Conservation (phyloP, 2,888 invertebrate species). For the Eumacrocentrus americanus region DNA sequence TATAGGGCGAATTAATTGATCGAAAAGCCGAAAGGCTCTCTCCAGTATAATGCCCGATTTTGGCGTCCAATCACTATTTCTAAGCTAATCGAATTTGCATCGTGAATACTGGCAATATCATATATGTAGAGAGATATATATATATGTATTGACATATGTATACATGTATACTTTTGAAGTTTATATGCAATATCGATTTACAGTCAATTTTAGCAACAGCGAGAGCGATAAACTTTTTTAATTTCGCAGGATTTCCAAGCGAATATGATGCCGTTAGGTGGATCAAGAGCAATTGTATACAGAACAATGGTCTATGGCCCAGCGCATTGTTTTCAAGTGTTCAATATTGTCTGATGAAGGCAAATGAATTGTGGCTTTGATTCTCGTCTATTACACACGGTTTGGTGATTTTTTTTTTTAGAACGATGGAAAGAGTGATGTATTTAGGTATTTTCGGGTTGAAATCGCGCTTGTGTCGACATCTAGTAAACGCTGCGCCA, state of each 20-base stretch:
- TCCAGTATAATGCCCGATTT: conserved; percentile 28
- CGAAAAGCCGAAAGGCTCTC: conserved; percentile 24
- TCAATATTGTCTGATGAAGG: background rate
- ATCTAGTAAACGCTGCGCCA: too few species aligned
- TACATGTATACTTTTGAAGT: conserved; percentile 11
- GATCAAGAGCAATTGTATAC: conserved; percentile 11
- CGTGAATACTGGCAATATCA: conserved; percentile 28
- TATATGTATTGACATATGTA: conserved; percentile 15
- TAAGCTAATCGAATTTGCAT: conserved; percentile 49
- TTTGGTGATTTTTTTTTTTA: background rate
- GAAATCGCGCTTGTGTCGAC: background rate
- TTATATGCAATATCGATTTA: conserved; percentile 13
- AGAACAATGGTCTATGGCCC: conserved; percentile 6
- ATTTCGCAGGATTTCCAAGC: conserved; percentile 12
- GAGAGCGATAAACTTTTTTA: conserved; percentile 13
- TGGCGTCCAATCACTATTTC: conserved; percentile 43
- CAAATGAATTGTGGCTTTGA: background rate
- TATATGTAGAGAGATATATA: conserved; percentile 18
- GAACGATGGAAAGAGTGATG: too few species aligned
- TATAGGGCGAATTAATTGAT: conserved; percentile 36
- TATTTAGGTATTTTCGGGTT: background rate
- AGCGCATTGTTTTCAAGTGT: background rate
- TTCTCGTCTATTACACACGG: background rate
- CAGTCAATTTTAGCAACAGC: background rate
- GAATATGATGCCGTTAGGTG: conserved; percentile 12